Conservation (phyloP, 2,797 vertebrate species). For the Mionectes olivaceus region DNA sequence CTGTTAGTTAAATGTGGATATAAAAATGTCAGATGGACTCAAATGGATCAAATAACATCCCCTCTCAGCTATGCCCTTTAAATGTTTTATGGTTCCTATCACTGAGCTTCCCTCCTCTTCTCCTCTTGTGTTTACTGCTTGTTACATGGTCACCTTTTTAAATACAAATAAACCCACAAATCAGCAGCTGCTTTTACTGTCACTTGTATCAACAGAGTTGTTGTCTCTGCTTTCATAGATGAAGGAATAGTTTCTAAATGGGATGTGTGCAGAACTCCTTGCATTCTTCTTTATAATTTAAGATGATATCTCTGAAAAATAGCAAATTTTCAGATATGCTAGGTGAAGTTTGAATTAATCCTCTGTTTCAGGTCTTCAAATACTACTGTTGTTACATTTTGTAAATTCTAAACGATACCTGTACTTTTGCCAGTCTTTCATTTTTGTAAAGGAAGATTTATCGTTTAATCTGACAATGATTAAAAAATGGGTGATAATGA, state of each 20-base stretch:
- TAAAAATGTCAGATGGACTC: conserved; percentile 43
- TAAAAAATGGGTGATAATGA: not conserved
- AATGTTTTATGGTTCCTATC: not conserved
- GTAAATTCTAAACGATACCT: not conserved
- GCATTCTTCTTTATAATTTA: not conserved
- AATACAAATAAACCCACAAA: not conserved
- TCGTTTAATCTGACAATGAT: not conserved
- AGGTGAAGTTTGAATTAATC: not conserved
- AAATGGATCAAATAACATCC: conserved; percentile 4
- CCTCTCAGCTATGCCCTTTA: not conserved
- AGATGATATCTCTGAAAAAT: not conserved
- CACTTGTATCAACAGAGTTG: not conserved
- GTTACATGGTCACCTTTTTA: not conserved
- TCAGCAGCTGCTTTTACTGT: not conserved
- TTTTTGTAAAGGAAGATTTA: not conserved
- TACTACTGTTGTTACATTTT: not conserved
- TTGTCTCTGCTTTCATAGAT: not conserved
- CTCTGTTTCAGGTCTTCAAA: not conserved
- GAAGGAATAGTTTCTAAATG: not conserved
- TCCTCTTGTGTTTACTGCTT: not conserved
- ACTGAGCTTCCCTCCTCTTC: not conserved
- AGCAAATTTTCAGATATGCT: not conserved
- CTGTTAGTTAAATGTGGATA: conserved; percentile 10
- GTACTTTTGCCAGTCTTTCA: not conserved
- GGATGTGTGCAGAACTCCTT: not conserved